phyloP scores from a whole-genome alignment of 2,888 invertebrate genomes.

The Ophonus ardosiacus region DNA sequence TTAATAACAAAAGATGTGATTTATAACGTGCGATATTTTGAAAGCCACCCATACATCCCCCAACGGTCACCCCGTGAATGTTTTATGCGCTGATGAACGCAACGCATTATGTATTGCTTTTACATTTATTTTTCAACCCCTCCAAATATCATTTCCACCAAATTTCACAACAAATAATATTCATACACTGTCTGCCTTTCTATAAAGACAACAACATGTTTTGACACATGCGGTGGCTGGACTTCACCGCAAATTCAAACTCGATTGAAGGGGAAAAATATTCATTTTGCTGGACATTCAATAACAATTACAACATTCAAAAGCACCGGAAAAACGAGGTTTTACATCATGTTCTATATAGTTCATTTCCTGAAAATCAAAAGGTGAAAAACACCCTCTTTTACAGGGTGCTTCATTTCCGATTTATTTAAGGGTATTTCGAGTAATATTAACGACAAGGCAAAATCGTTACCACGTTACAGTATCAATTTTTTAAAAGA shows the following conservation, averaged over 20 bases:
- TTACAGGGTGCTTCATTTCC: too few species aligned
- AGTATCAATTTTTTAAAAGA: too few species aligned
- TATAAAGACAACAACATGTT: background rate
- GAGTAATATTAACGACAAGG: too few species aligned
- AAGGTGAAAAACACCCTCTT: too few species aligned
- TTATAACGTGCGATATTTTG: conserved; percentile 60
- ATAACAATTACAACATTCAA: background rate
- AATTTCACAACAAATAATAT: background rate
- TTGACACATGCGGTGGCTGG: background rate
- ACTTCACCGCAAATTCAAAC: background rate
- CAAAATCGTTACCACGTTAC: too few species aligned
- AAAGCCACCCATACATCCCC: background rate
- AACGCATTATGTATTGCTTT: conserved; percentile 40
- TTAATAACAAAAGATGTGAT: conserved; percentile 62
- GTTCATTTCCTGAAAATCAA: too few species aligned
- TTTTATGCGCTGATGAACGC: conserved; percentile 34
- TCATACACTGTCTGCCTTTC: background rate
- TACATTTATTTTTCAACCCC: conserved; percentile 24
- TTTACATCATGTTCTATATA: too few species aligned
- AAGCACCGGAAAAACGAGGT: background rate
- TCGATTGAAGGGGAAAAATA: background rate
- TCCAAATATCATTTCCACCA: conserved; percentile 12
- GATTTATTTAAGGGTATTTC: too few species aligned
- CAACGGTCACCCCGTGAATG: background rate
- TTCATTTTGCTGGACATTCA: background rate